phyloP scores from a whole-genome alignment of 2,113 vertebrate species.

The Anarrhichthys ocellatus region DNA sequence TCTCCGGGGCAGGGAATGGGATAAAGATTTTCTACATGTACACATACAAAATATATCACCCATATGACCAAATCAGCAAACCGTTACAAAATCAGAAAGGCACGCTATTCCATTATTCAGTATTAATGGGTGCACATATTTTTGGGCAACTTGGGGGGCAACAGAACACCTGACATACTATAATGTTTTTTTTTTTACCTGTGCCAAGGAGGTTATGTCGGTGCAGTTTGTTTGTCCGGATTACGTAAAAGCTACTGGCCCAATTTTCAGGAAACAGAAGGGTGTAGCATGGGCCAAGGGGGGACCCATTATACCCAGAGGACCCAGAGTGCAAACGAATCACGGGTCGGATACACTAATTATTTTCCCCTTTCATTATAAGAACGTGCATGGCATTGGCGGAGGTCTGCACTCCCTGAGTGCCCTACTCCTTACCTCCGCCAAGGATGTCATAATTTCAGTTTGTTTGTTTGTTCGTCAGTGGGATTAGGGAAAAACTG shows the following conservation, averaged over 20 bases:
- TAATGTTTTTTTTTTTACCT: not conserved
- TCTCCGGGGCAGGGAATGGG: slow-evolving; percentile 94
- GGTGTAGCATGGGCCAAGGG: not conserved
- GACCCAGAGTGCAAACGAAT: not conserved
- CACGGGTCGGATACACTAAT: not conserved
- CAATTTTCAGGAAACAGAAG: not conserved
- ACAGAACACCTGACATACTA: not conserved
- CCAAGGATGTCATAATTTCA: not conserved
- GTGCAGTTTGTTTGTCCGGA: not conserved
- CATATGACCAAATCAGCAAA: slow-evolving; percentile 41
- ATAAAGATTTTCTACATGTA: slow-evolving; percentile 81
- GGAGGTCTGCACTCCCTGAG: no score
- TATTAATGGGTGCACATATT: not conserved
- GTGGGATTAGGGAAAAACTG: not conserved
- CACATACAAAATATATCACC: slow-evolving; percentile 70
- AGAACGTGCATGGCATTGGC: no score
- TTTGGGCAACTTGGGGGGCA: not conserved
- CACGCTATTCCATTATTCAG: not conserved
- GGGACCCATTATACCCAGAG: not conserved
- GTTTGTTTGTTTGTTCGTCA: not conserved
- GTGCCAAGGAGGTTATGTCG: not conserved
- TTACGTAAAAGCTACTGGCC: not conserved
- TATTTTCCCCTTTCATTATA: not conserved
- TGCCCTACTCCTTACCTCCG: not conserved
- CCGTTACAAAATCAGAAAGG: slow-evolving; percentile 22